Conservation (phyloP, 2,888 invertebrate genomes). For the Anthophora plumipes region DNA sequence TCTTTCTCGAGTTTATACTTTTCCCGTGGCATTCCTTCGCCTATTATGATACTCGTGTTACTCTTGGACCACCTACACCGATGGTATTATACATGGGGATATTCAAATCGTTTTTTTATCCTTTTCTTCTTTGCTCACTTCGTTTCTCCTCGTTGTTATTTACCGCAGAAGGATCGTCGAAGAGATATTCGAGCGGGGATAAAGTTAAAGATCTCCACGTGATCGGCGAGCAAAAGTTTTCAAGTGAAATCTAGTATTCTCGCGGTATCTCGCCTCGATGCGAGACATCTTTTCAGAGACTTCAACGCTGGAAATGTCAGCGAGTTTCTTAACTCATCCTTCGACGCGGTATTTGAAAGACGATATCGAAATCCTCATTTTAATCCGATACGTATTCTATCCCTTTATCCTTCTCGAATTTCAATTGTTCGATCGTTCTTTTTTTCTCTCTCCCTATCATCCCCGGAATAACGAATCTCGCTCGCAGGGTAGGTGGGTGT, state of each 20-base stretch:
- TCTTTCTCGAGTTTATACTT: no score
- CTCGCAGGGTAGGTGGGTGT: not conserved
- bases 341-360: not conserved
- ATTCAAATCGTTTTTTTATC: no score
- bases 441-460: no score
- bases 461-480: not conserved
- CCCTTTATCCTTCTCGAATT: not conserved
- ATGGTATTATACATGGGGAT: no score
- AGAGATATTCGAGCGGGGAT: not conserved
- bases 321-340: conserved; percentile 35
- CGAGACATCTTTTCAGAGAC: conserved; percentile 47
- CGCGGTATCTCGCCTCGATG: not conserved
- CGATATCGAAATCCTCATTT: not conserved
- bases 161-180: not conserved
- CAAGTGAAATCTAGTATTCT: not conserved
- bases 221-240: not conserved
- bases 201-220: not conserved
- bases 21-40: no score
- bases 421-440: not conserved
- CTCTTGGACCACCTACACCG: no score
- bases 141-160: no score
- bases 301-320: conserved; percentile 55
- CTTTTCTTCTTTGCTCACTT: no score
- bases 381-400: not conserved
- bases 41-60: no score